Base-by-base conservation (phyloP, 2,888 invertebrate genomes). In the Fragum whitleyi region DNA sequence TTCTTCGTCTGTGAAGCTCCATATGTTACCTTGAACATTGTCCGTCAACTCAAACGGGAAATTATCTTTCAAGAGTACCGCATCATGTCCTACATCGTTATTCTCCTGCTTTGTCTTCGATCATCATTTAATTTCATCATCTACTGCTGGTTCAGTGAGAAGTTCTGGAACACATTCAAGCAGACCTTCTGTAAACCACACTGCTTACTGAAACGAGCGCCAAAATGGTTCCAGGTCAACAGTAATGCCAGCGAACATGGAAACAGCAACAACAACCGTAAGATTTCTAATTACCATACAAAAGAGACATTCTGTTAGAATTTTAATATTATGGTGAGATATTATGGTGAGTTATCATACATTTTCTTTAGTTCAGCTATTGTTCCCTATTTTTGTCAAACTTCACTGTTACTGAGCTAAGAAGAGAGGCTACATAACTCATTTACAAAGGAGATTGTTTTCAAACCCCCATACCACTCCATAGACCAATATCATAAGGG, bases 71-170 rank as follows among this genome's bases (percentile, higher is more conserved):
- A 57, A 19, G 72, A 77, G 26, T 83, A 79, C 26, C 61, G 82
- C 69, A 72, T 83, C n/a, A 61, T 87, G 11, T 74, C 57, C 1
- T 67, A 83, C 29, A 71, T 87, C 11, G 85, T 86, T 1, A 69
- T 82, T 14, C 74, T 91, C 21, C 81, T 93, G 36, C 81, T 93
- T 11, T 90, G 90, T 2, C 74, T 93, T 21, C 91, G 93, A 78
- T 93, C 93, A 0, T 91, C 93, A 11, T 88, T 93, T 47, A 93
- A 93, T 87, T 93, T 93, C 78, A 88, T 93, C 62, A 84, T 93
- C 2, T 93, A 93, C 83, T 93, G 93, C 78, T 93, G 93, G 93
- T 93, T 93, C 88, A 93, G 93, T 74, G 93, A 93, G 83, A 92
- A 92, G 79, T 93, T 93, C 86, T 91, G 92, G 92, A 88, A 88